These are phyloP conservation scores for Fragum whitleyi DNA, from an alignment of 2,888 invertebrate genomes.

Conservation along the genomic window DNA sequence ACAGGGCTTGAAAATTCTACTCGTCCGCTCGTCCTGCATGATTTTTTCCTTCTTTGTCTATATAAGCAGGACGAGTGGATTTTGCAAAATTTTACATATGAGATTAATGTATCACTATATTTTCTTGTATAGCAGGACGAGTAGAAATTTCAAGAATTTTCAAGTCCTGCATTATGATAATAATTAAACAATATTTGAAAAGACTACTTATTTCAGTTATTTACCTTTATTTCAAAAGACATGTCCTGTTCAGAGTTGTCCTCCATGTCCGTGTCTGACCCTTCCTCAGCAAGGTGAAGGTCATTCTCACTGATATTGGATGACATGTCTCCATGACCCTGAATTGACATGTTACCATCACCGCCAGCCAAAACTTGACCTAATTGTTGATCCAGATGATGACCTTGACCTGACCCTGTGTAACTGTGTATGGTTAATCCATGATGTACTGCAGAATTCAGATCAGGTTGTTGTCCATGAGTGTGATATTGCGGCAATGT, in stretches of 20 bases:
- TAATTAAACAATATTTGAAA: too few species aligned
- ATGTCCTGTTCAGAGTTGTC: constrained; percentile 57
- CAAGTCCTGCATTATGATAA: too few species aligned
- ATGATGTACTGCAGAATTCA: constrained; percentile 13
- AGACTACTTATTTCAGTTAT: too few species aligned
- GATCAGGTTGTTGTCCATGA: constrained; percentile 42
- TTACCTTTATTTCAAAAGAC: constrained; percentile 63
- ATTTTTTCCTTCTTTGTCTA: too few species aligned
- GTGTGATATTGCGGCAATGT: constrained; percentile 46
- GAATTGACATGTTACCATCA: neutral
- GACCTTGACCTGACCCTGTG: constrained; percentile 1
- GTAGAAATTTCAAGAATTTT: too few species aligned
- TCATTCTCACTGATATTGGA: constrained; percentile 38
- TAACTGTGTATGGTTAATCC: neutral
- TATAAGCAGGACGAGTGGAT: too few species aligned
- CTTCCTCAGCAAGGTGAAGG: constrained; percentile 36
- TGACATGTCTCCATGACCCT: neutral
- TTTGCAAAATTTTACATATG: too few species aligned
- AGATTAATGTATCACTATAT: too few species aligned
- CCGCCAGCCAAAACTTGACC: constrained; percentile 9
- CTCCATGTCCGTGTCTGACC: constrained; percentile 57
- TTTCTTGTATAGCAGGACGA: too few species aligned
- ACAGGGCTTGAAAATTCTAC: too few species aligned
- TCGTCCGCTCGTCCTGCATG: too few species aligned
- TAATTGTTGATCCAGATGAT: neutral